A percentile compares a stretch with the other conserved stretches of the same genome.
Conservation (phyloP, 2,113 vertebrate species). For the Zosterops borbonicus region DNA sequence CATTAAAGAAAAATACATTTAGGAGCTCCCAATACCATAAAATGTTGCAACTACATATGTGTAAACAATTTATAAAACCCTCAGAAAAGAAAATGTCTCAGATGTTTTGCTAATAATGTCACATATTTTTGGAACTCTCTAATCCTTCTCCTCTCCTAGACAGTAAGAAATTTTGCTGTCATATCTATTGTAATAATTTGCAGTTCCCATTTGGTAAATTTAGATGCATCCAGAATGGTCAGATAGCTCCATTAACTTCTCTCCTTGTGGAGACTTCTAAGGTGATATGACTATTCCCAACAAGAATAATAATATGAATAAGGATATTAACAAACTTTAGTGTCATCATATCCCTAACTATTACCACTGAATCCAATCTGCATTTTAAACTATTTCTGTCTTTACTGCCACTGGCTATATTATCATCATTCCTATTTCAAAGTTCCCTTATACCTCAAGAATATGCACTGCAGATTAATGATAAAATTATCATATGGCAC, state of each 20-base stretch:
- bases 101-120: background rate
- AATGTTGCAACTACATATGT: background rate
- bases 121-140: background rate
- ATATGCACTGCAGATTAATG: background rate
- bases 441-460: background rate
- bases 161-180: background rate
- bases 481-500: background rate
- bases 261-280: background rate
- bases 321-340: background rate
- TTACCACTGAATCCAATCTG: background rate
- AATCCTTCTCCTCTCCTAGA: background rate
- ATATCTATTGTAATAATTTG: background rate
- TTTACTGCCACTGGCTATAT: background rate
- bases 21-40: background rate
- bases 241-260: background rate
- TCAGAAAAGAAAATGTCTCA: background rate
- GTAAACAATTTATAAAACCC: background rate
- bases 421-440: background rate
- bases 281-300: background rate
- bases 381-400: conserved; percentile 1
- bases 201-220: background rate
- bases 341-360: background rate
- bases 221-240: background rate
- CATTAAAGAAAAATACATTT: background rate
- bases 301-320: background rate